phyloP scores from a whole-genome alignment of 2,113 vertebrate species.

The Dendropsophus ebraccatus region DNA sequence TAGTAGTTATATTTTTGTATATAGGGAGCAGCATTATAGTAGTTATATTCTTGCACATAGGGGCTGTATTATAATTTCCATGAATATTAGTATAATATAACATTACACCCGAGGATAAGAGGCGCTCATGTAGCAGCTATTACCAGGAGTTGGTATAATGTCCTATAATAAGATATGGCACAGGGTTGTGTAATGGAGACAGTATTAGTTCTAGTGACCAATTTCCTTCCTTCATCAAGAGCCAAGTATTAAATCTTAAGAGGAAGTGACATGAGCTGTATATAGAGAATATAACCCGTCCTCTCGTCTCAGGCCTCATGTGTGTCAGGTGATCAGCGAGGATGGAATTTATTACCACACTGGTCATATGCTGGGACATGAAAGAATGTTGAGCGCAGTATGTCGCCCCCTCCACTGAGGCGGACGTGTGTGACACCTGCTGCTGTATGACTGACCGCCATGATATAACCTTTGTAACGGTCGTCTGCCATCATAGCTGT shows the following conservation, averaged over 20 bases:
- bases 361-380: no score
- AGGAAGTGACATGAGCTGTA: neutral
- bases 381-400: no score
- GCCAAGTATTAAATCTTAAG: neutral
- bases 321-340: neutral
- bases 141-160: neutral
- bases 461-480: no score
- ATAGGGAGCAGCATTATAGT: no score
- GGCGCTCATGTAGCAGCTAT: neutral
- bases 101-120: neutral
- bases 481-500: no score
- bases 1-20: neutral
- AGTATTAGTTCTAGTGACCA: neutral
- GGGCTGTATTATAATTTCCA: neutral
- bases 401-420: no score
- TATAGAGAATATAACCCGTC: neutral
- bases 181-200: neutral
- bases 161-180: neutral
- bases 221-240: neutral
- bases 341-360: neutral
- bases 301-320: neutral
- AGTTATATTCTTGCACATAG: neutral
- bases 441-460: no score
- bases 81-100: neutral
- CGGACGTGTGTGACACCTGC: no score